A percentile compares a stretch with the other conserved stretches of the same genome.
phyloP scores from a whole-genome alignment of 2,113 vertebrate genomes.

The Buteo buteo region DNA sequence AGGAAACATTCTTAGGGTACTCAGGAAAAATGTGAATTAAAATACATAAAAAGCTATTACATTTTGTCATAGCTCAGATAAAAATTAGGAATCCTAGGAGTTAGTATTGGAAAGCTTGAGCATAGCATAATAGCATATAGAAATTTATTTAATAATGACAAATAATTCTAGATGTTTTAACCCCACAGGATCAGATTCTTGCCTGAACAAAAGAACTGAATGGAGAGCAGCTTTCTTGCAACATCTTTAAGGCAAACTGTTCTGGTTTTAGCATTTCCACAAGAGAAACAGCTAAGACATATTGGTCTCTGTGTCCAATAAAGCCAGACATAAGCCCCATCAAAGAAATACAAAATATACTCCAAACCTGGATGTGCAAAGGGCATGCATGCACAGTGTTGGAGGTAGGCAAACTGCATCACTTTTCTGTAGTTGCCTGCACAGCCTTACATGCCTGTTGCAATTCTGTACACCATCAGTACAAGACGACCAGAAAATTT shows the following conservation, averaged over 20 bases:
- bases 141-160: not conserved
- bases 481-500: not conserved
- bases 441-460: not conserved
- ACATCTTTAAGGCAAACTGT: not conserved
- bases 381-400: too few relatives aligned
- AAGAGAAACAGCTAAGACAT: not conserved
- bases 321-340: not conserved
- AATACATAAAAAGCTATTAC: not conserved
- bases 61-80: not conserved
- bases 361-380: not conserved
- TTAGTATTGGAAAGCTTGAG: not conserved
- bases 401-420: not conserved
- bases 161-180: not conserved
- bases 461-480: not conserved
- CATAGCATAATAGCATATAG: not conserved
- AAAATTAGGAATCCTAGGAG: not conserved
- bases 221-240: not conserved
- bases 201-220: not conserved
- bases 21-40: not conserved
- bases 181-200: not conserved
- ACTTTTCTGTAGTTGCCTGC: not conserved
- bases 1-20: not conserved
- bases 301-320: not conserved
- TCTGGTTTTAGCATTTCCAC: not conserved
- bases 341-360: not conserved